These are phyloP conservation scores for Palythoa caribaeorum DNA, from an alignment of 92 coral and sea anemone genomes.

Conservation along the genomic window DNA sequence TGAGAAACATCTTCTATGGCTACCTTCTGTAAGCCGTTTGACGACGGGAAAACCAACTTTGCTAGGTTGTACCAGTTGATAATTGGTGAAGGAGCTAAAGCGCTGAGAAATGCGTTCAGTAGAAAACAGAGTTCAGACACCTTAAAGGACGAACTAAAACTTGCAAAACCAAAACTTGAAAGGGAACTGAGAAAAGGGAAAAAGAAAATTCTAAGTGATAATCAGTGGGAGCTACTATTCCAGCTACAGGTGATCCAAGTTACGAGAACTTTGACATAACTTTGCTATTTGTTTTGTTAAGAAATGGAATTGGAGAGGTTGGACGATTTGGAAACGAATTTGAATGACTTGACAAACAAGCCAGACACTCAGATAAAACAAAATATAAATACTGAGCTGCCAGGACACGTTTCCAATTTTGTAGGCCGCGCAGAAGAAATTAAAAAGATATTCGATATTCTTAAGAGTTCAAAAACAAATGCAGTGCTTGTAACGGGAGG, in stretches of 20 bases:
- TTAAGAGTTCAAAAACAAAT: slow-evolving; percentile 2
- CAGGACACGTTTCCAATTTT: background rate
- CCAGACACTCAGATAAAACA: background rate
- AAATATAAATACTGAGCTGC: background rate
- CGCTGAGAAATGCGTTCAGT: slow-evolving; percentile 36
- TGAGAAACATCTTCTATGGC: background rate
- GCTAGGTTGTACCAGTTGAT: slow-evolving; percentile 50
- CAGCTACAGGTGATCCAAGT: slow-evolving; percentile 56
- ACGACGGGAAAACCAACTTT: slow-evolving; percentile 58
- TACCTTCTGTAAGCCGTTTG: background rate
- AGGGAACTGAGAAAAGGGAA: slow-evolving; percentile 28
- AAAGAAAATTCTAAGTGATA: slow-evolving; percentile 28
- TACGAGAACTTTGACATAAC: slow-evolving; percentile 65
- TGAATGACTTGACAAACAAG: background rate
- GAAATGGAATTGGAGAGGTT: slow-evolving; percentile 23
- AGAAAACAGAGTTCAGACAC: background rate
- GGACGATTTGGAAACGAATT: background rate
- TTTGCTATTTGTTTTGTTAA: slow-evolving; percentile 60
- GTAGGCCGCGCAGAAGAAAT: slow-evolving; percentile 51
- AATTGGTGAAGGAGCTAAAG: slow-evolving; percentile 51
- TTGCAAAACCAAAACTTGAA: slow-evolving; percentile 14
- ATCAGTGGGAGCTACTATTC: slow-evolving; percentile 69
- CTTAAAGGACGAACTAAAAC: slow-evolving; percentile 36
- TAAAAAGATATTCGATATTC: background rate
- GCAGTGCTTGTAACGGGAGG: slow-evolving; percentile 59